Evolutionary conservation across 1,140 invertebrate genomes (phyloP), one percentile per base, ranked within the genome.

Genomic region (Parapsyche elsis): DNA sequence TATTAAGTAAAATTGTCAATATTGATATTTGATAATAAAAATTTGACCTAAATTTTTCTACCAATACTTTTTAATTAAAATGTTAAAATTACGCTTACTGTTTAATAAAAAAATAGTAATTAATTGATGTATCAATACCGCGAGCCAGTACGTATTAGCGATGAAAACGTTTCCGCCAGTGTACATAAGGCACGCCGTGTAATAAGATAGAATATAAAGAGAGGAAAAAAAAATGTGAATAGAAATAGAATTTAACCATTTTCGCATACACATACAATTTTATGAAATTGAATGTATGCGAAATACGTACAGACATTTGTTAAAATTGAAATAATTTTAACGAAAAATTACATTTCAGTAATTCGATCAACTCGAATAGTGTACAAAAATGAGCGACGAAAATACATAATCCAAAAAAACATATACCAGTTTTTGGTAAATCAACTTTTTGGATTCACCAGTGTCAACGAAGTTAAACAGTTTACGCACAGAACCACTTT

Each of bases 111-210:
- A 4, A 38, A 38, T 38, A 38, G n/a, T 38, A 38, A 38, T 38
- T 38, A 38, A 38, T 38, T 38, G 30, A 21, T 61, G 57, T 38
- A 71, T 26, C 21, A 71, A 44, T 44, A 71, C 67, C 24, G 67
- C 71, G 71, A 74, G 71, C 71, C 71, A 21, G 57, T 61, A 61
- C 16, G 46, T 74, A 74, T 74, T 45, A 75, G 53, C 38, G 45
- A 57, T 46, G 49, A 46, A 75, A 74, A 30, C 23, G 49, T 75
- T 75, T 75, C 73, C 73, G 73, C 73, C 73, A 30, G 73, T 75
- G 49, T 75, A 75, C 73, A 57, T 16, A n/a, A 16, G 49, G 45
- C 73, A 26, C 45, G 45, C 49, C 14, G 73, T 75, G 73, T 21
- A 75, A 75, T 75, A 75, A 53, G 24, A 49, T 57, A 57, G 73